Conservation (phyloP, 2,113 vertebrate genomes). For the Syngnathus floridae region DNA sequence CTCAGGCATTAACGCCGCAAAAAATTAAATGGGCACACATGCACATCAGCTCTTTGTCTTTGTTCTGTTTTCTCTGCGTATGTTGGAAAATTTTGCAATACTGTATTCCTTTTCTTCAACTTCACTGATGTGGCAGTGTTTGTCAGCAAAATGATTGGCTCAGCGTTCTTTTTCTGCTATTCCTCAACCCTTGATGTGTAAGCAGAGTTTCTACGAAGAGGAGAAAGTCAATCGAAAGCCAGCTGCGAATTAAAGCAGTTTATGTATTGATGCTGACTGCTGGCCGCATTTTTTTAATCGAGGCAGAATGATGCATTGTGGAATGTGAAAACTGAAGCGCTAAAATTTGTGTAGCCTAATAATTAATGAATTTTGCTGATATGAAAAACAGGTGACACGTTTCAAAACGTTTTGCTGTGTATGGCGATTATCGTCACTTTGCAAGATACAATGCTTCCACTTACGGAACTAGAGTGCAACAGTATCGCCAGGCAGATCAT, state of each 20-base stretch:
- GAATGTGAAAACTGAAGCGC: no score
- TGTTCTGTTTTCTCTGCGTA: constrained; percentile 11
- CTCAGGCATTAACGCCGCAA: constrained; percentile 26
- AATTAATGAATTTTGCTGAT: no score
- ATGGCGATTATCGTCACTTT: no score
- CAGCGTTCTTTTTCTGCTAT: constrained; percentile 19
- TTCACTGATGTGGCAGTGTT: constrained; percentile 22
- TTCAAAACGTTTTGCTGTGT: no score
- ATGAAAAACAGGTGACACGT: no score
- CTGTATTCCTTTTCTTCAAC: constrained; percentile 15
- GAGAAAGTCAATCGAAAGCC: constrained; percentile 24
- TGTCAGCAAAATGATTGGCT: constrained; percentile 8
- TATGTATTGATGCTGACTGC: constrained; percentile 52
- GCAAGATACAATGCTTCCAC: no score
- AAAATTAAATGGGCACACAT: constrained; percentile 16
- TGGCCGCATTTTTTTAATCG: constrained; percentile 34
- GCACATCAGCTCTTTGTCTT: constrained; percentile 15
- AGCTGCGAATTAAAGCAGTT: constrained; percentile 29
- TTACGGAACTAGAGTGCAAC: no score
- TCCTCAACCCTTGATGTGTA: constrained; percentile 30
- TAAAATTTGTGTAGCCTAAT: no score
- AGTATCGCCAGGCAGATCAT: no score
- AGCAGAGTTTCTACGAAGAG: constrained; percentile 6
- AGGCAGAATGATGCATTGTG: no score
- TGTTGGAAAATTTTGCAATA: constrained; percentile 25